Percentiles rank a stretch among this genome's conserved stretches.
These are phyloP conservation scores for Bovichtus diacanthus DNA, from an alignment of 2,797 vertebrate genomes.

Conservation along the genomic window DNA sequence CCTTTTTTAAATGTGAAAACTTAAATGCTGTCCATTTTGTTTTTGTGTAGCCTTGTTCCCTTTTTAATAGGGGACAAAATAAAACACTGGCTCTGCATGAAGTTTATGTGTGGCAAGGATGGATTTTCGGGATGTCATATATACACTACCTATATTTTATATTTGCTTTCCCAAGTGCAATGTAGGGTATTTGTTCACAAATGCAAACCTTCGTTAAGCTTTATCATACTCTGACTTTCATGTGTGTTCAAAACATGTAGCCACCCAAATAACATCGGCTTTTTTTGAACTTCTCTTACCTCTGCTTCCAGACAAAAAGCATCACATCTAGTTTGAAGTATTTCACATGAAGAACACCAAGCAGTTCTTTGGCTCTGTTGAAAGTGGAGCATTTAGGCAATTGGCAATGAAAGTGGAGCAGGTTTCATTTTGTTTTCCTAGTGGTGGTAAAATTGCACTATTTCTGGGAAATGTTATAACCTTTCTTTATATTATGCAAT, in stretches of 20 bases:
- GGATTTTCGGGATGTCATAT: constrained; percentile 12
- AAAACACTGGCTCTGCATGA: constrained; percentile 26
- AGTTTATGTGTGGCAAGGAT: neutral
- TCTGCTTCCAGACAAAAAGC: constrained; percentile 20
- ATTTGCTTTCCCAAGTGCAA: constrained; percentile 67
- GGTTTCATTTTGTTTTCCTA: constrained; percentile 54
- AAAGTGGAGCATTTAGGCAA: neutral
- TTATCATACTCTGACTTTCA: neutral
- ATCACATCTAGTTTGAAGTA: neutral
- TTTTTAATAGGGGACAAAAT: neutral
- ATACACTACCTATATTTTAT: neutral
- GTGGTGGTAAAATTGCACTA: constrained; percentile 73
- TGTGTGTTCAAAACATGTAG: constrained; percentile 61
- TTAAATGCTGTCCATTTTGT: neutral
- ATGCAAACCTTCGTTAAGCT: neutral
- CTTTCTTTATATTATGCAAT: constrained; percentile 79
- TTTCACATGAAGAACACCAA: constrained; percentile 13
- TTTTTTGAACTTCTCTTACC: constrained; percentile 41
- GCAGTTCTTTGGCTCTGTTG: neutral
- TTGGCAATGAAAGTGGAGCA: neutral
- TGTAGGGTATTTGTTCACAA: constrained; percentile 34
- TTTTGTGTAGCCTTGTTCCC: constrained; percentile 66
- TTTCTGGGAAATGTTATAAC: constrained; percentile 70
- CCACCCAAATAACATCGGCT: constrained; percentile 45
- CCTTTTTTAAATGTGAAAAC: constrained; percentile 39